A percentile compares a stretch with the other conserved stretches of the same genome.
These are phyloP conservation scores for Neoarius graeffei DNA, from an alignment of 2,113 vertebrate genomes.

Conservation along the genomic window DNA sequence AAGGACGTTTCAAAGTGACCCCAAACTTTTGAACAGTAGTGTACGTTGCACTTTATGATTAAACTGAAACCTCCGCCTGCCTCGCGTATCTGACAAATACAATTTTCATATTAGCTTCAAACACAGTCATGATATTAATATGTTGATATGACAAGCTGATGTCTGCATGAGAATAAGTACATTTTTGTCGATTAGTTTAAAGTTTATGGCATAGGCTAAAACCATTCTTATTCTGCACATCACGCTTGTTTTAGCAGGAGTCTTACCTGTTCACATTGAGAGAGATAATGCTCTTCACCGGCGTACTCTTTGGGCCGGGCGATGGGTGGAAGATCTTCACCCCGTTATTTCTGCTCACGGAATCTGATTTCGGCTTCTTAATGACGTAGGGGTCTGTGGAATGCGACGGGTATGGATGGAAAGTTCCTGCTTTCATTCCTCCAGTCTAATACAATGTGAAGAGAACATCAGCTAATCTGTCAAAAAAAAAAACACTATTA, in stretches of 20 bases:
- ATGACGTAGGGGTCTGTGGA: slow-evolving; percentile 69
- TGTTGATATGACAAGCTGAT: background rate
- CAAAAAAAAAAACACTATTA: background rate
- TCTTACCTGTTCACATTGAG: slow-evolving; percentile 78
- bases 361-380: slow-evolving; percentile 48
- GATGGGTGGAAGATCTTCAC: slow-evolving; percentile 71
- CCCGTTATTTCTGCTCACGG: slow-evolving; percentile 47
- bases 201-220: background rate
- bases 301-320: slow-evolving; percentile 77
- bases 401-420: slow-evolving; percentile 76
- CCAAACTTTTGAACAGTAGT: too few relatives aligned
- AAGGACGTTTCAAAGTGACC: too few relatives aligned
- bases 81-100: background rate
- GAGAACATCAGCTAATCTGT: background rate
- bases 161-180: background rate
- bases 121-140: background rate
- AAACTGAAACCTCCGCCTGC: too few relatives aligned
- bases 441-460: slow-evolving; percentile 65
- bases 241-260: background rate
- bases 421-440: slow-evolving; percentile 86
- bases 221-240: background rate
- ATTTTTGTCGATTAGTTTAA: background rate
- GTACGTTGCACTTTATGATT: too few relatives aligned
- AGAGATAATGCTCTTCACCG: slow-evolving; percentile 76
- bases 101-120: background rate